These are phyloP conservation scores for Hemibagrus guttatus DNA, from an alignment of 2,797 vertebrate species.

Conservation along the genomic window DNA sequence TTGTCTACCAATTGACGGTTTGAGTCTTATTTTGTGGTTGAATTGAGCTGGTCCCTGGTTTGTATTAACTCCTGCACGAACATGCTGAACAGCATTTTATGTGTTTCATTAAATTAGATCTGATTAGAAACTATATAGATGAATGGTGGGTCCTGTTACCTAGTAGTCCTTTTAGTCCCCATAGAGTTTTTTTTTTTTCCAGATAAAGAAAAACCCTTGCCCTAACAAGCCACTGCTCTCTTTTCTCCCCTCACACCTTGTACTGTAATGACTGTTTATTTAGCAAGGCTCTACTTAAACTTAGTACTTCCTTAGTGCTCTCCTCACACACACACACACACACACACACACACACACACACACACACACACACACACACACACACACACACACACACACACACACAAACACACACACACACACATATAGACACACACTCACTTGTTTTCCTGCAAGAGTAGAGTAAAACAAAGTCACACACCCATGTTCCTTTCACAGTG, in stretches of 20 bases:
- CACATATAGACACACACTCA: constrained; percentile 10
- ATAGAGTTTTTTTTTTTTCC: background rate
- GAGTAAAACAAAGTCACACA: constrained; percentile 23
- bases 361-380: constrained; percentile 24
- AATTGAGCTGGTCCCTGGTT: background rate
- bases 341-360: constrained; percentile 12
- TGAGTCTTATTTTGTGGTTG: background rate
- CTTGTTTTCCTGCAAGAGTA: constrained; percentile 21
- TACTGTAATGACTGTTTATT: constrained; percentile 41
- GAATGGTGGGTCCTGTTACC: background rate
- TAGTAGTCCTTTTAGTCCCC: background rate
- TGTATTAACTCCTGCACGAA: background rate
- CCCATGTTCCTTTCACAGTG: background rate
- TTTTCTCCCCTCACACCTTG: background rate
- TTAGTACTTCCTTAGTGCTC: constrained; percentile 28
- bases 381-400: constrained; percentile 24
- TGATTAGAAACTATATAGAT: background rate
- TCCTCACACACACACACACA: constrained; percentile 9
- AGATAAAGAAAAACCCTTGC: constrained; percentile 11
- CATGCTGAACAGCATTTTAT: background rate
- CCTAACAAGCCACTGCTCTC: constrained; percentile 9
- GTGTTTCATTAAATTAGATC: background rate
- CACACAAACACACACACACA: constrained; percentile 14
- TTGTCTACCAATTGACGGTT: background rate
- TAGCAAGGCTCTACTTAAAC: constrained; percentile 32